Percentiles rank a stretch among this genome's conserved stretches.
phyloP scores from a whole-genome alignment of 2,113 vertebrate genomes.

The Daubentonia madagascariensis region DNA sequence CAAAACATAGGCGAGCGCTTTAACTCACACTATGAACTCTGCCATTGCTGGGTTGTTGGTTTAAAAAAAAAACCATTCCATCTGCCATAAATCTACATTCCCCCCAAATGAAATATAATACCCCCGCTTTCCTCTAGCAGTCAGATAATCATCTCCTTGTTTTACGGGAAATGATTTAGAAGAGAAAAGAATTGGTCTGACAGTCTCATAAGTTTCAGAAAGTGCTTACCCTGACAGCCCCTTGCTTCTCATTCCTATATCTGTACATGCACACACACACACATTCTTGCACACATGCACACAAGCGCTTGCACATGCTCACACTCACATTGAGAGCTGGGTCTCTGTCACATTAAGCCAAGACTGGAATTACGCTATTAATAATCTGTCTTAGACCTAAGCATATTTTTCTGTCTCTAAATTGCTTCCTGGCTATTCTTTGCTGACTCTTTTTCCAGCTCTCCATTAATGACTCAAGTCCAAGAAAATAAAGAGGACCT shows the following conservation, averaged over 20 bases:
- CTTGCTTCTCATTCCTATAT: constrained; percentile 19
- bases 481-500: constrained; percentile 11
- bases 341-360: neutral
- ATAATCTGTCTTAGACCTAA: neutral
- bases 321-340: neutral
- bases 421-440: constrained; percentile 12
- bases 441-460: constrained; percentile 36
- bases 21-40: constrained; percentile 52
- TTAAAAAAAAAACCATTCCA: constrained; percentile 47
- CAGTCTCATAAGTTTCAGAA: constrained; percentile 53
- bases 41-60: constrained; percentile 59
- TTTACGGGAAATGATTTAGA: constrained; percentile 72
- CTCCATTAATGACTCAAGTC: neutral
- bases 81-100: constrained; percentile 74
- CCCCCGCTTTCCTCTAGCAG: constrained; percentile 63
- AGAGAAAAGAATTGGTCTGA: constrained; percentile 71
- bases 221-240: constrained; percentile 39
- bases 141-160: constrained; percentile 79
- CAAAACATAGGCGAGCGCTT: constrained; percentile 38
- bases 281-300: neutral
- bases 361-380: neutral
- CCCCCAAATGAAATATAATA: constrained; percentile 73
- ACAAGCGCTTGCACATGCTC: neutral
- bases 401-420: constrained; percentile 35
- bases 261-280: neutral